Conservation (phyloP, 2,113 vertebrate genomes). For the Tichodroma muraria region DNA sequence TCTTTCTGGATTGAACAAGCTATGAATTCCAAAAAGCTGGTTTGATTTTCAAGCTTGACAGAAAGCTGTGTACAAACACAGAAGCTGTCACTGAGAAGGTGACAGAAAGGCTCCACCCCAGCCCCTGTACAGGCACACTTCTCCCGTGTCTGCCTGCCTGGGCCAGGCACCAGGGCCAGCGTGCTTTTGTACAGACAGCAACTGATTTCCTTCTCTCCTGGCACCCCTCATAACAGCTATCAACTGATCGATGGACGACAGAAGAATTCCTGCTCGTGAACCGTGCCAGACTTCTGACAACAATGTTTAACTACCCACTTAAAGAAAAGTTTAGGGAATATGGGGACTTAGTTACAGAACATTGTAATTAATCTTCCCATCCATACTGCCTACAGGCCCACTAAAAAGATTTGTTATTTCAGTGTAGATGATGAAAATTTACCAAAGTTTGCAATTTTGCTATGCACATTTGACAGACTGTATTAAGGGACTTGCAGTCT, state of each 20-base stretch:
- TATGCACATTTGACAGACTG: neutral
- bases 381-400: neutral
- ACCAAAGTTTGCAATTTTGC: neutral
- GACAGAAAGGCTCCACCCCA: neutral
- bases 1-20: neutral
- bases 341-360: neutral
- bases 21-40: neutral
- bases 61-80: neutral
- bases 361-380: neutral
- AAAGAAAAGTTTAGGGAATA: neutral
- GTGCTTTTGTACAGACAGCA: neutral
- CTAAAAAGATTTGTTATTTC: neutral
- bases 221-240: neutral
- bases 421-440: neutral
- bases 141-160: neutral
- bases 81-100: neutral
- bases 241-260: neutral
- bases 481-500: neutral
- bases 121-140: rapidly evolving
- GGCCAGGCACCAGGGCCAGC: neutral
- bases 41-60: neutral
- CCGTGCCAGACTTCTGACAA: neutral
- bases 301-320: neutral
- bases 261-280: neutral
- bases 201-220: neutral